Evolutionary conservation across 2,113 vertebrate genomes (phyloP).

Genomic region (Cheirogaleus medius): DNA sequence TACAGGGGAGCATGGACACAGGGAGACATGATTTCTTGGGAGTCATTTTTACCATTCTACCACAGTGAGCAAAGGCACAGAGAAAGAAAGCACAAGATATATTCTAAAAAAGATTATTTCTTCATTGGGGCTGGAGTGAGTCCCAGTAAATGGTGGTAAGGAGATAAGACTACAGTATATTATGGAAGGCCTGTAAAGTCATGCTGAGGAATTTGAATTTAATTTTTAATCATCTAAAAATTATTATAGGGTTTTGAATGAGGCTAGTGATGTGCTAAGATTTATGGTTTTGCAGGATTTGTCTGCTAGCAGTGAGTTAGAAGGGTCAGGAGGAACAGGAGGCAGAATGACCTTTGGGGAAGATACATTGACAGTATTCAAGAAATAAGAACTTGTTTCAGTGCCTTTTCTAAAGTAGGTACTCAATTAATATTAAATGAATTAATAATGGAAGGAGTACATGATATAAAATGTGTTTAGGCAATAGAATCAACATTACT

Average conservation of each 20-base stretch:
- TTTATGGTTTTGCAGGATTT: slow-evolving; percentile 18
- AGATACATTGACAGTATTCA: neutral
- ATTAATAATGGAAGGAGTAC: neutral
- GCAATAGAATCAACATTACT: neutral
- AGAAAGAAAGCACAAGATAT: neutral
- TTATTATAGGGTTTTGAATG: neutral
- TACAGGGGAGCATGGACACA: neutral
- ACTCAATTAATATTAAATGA: neutral
- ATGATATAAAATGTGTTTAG: neutral
- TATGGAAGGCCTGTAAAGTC: neutral
- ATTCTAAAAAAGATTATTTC: neutral
- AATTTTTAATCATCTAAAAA: slow-evolving; percentile 17
- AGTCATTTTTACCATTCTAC: neutral
- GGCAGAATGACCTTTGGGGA: neutral
- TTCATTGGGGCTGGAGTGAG: neutral
- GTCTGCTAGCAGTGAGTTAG: neutral
- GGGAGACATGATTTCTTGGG: neutral
- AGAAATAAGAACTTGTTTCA: slow-evolving; percentile 36
- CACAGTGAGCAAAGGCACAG: neutral
- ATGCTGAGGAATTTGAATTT: neutral
- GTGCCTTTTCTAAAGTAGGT: neutral
- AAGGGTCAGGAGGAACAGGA: neutral
- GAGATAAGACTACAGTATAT: neutral
- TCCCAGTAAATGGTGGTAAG: neutral
- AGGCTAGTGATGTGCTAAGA: neutral